phyloP scores from a whole-genome alignment of 2,797 vertebrate species.

The Manis pentadactyla region DNA sequence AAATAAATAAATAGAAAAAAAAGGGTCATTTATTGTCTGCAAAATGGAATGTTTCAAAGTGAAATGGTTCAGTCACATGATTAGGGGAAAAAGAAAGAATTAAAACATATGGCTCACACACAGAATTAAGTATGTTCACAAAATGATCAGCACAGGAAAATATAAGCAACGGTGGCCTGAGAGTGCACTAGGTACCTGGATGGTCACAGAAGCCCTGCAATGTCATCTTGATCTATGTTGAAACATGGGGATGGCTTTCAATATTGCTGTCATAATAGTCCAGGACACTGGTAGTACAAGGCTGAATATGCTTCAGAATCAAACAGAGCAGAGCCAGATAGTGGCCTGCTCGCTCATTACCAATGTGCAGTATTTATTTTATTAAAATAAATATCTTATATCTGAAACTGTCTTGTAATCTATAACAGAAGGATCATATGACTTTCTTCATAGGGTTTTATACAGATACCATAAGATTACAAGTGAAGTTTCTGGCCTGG shows the following conservation, averaged over 20 bases:
- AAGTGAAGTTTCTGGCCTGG: background rate
- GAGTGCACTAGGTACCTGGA: background rate
- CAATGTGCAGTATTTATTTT: background rate
- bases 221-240: background rate
- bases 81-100: background rate
- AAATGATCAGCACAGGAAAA: background rate
- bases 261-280: background rate
- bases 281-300: background rate
- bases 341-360: background rate
- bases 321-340: background rate
- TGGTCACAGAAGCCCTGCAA: background rate
- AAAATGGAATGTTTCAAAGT: slow-evolving; percentile 25
- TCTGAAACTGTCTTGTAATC: background rate
- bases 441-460: background rate
- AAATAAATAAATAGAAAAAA: too few species aligned
- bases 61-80: background rate
- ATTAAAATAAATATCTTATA: background rate
- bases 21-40: background rate
- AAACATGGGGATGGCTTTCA: background rate
- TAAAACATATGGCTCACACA: background rate
- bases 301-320: background rate
- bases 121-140: background rate
- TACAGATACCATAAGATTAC: background rate
- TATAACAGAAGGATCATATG: background rate
- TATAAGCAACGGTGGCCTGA: background rate